These are phyloP conservation scores for Aporophyla nigra DNA, from an alignment of 2,888 invertebrate species.

Conservation along the genomic window DNA sequence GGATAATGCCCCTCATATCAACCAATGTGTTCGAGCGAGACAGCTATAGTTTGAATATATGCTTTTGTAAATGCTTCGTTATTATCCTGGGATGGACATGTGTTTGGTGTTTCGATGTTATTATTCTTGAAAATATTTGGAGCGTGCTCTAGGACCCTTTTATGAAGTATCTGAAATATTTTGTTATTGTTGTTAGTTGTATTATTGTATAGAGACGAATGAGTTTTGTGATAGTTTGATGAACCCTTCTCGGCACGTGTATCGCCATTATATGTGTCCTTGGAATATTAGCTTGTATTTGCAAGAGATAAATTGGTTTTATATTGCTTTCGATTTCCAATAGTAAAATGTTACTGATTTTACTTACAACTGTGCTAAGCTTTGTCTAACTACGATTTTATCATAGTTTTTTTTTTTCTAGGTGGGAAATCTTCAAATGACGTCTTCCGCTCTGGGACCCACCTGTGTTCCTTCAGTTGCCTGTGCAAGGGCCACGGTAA, in stretches of 20 bases:
- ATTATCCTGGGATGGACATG: conserved; percentile 47
- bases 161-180: conserved; percentile 60
- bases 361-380: not conserved
- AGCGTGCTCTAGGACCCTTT: conserved; percentile 58
- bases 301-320: not conserved
- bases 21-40: conserved; percentile 41
- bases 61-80: conserved; percentile 58
- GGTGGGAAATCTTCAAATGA: too few species aligned
- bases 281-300: conserved; percentile 8
- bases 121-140: conserved; percentile 63
- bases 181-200: conserved; percentile 56
- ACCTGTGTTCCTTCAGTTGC: too few species aligned
- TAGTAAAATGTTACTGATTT: too few species aligned
- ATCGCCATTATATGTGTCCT: conserved; percentile 37
- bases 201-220: conserved; percentile 35
- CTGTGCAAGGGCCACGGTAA: too few species aligned
- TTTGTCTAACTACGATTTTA: too few species aligned
- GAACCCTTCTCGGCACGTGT: conserved; percentile 9
- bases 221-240: conserved; percentile 33
- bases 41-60: conserved; percentile 52
- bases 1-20: conserved; percentile 50
- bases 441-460: too few species aligned
- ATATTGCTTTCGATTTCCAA: not conserved
- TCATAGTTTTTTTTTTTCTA: too few species aligned
- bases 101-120: conserved; percentile 61